Percentiles rank a stretch among this genome's conserved stretches.
Evolutionary conservation across 2,113 vertebrate genomes (phyloP).

Genomic region (Arvicanthis niloticus): DNA sequence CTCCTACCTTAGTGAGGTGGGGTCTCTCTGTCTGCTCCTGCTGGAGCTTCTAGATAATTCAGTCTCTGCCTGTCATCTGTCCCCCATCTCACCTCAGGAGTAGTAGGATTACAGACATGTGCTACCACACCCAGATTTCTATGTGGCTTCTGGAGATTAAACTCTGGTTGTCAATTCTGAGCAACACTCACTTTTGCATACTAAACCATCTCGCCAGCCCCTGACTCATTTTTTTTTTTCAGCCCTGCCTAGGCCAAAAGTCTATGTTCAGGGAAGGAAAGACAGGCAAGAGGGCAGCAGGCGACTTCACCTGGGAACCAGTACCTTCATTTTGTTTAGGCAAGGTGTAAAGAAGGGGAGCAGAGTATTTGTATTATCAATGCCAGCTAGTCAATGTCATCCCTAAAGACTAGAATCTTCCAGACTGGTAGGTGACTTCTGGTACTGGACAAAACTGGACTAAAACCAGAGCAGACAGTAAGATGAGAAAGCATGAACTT

Average conservation of each 20-base stretch:
- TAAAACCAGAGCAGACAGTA: background rate
- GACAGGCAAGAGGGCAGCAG: accelerated
- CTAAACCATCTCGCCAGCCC: background rate
- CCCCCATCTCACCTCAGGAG: background rate
- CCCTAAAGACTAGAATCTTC: background rate
- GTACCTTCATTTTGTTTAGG: background rate
- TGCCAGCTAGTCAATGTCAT: background rate
- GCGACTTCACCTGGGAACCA: background rate
- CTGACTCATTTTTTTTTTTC: background rate
- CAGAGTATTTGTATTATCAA: background rate
- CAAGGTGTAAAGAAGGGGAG: background rate
- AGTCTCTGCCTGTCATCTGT: background rate
- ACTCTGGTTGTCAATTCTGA: background rate
- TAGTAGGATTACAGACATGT: background rate
- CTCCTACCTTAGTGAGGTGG: background rate
- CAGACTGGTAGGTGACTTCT: background rate
- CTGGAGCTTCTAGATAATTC: background rate
- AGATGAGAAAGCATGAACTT: background rate
- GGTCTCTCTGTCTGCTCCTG: too few relatives aligned
- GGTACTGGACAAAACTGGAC: background rate
- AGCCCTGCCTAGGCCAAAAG: background rate
- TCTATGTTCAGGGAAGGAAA: background rate
- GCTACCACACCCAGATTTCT: background rate
- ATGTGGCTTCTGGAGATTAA: background rate
- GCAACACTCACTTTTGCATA: background rate